Conservation (phyloP, 2,888 invertebrate species). For the Sceliomorpha sp. region DNA sequence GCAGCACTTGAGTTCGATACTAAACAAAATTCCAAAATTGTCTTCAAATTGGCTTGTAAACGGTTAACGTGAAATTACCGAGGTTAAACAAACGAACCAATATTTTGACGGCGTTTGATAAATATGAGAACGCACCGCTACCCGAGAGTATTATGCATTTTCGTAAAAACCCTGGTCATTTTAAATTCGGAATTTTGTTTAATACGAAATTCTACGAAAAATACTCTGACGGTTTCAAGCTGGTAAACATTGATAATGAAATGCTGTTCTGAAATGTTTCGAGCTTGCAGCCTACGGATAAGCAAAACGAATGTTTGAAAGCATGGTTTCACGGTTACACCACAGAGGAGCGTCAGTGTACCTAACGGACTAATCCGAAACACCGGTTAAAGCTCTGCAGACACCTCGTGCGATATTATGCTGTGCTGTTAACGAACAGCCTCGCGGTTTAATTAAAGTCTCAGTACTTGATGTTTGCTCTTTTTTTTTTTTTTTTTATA, state of each 20-base stretch:
- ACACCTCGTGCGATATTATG: slow-evolving; percentile 52
- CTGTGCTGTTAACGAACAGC: slow-evolving; percentile 48
- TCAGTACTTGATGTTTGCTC: slow-evolving; percentile 15
- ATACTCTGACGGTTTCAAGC: slow-evolving; percentile 1
- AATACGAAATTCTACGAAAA: neutral
- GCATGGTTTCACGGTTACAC: slow-evolving; percentile 46
- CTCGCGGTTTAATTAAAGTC: slow-evolving; percentile 51
- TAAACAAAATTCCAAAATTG: neutral
- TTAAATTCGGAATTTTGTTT: too few species aligned
- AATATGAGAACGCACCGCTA: too few species aligned
- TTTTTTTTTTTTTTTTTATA: slow-evolving; percentile 17
- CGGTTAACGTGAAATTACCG: too few species aligned
- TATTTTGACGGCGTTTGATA: too few species aligned
- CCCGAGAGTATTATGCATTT: too few species aligned
- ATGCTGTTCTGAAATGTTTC: slow-evolving; percentile 33
- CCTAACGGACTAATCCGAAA: slow-evolving; percentile 52
- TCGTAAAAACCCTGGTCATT: too few species aligned
- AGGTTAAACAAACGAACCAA: too few species aligned
- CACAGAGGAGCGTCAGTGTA: slow-evolving; percentile 53
- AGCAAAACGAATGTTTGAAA: slow-evolving; percentile 48
- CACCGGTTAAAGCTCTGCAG: slow-evolving; percentile 44
- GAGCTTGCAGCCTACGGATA: slow-evolving; percentile 23
- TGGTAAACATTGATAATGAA: slow-evolving; percentile 34
- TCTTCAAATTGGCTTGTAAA: too few species aligned
- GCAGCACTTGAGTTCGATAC: too few species aligned